phyloP scores from a whole-genome alignment of 2,888 invertebrate genomes.

The Yponomeuta evonymella region DNA sequence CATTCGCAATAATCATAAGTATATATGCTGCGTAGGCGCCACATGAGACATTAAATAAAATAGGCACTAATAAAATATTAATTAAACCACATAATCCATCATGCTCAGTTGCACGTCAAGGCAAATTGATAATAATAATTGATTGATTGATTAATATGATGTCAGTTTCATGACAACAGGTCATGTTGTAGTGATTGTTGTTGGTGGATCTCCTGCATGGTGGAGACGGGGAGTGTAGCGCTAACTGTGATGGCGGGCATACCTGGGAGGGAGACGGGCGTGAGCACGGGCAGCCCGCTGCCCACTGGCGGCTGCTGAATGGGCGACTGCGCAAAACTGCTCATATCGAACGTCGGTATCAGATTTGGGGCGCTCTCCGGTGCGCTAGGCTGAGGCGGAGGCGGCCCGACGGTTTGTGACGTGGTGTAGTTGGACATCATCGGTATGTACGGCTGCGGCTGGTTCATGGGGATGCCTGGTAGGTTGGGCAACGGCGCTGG shows the following conservation, averaged over 20 bases:
- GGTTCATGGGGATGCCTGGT: conserved; percentile 71
- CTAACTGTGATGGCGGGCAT: conserved; percentile 89
- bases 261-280: conserved; percentile 83
- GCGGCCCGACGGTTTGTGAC: conserved; percentile 34
- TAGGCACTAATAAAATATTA: not conserved
- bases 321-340: conserved; percentile 49
- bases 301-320: conserved; percentile 53
- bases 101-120: conserved; percentile 2
- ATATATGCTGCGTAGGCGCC: not conserved
- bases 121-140: not conserved
- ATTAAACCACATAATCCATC: not conserved
- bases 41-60: not conserved
- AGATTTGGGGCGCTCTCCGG: conserved; percentile 39
- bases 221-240: conserved; percentile 79
- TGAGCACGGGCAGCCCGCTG: conserved; percentile 72
- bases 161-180: conserved; percentile 54
- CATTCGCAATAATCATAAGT: conserved; percentile 15
- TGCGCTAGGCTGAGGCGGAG: conserved; percentile 24
- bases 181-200: conserved; percentile 63
- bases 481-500: conserved; percentile 71
- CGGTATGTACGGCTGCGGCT: conserved; percentile 72
- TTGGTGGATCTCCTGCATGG: conserved; percentile 74
- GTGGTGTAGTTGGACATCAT: conserved; percentile 66
- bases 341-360: conserved; percentile 67
- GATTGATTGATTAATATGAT: conserved; percentile 6